phyloP scores from a whole-genome alignment of 2,888 invertebrate species.

The Augochlorella aurata region DNA sequence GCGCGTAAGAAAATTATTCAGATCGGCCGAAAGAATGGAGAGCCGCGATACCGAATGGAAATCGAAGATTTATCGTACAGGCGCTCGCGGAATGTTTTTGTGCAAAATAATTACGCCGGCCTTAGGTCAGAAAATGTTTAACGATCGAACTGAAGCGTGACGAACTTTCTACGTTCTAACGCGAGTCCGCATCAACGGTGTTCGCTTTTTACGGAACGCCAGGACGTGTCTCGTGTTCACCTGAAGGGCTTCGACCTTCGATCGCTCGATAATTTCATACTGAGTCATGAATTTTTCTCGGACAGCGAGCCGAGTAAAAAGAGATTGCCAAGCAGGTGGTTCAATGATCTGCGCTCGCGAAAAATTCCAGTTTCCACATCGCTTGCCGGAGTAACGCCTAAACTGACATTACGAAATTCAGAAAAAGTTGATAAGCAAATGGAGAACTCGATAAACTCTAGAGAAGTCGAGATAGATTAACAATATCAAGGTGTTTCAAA shows the following conservation, averaged over 20 bases:
- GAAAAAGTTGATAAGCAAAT: neutral
- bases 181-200: neutral
- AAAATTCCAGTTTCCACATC: neutral
- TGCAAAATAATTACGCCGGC: neutral
- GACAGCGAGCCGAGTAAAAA: neutral
- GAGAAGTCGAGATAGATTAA: neutral
- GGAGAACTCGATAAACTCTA: neutral
- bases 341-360: neutral
- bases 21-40: neutral
- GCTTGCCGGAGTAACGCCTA: too few relatives aligned
- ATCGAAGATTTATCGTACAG: neutral
- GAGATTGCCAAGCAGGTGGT: neutral
- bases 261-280: too few relatives aligned
- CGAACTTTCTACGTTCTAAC: constrained; percentile 7
- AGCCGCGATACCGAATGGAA: neutral
- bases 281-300: too few relatives aligned
- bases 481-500: neutral
- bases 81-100: neutral
- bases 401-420: neutral
- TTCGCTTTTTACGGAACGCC: neutral
- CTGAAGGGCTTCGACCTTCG: neutral
- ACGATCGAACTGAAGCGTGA: neutral
- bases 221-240: neutral
- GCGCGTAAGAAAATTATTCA: neutral
- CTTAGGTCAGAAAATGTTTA: constrained; percentile 7